These are phyloP conservation scores for Epirrhoe tristata DNA, from an alignment of 2,888 invertebrate genomes.

Conservation along the genomic window DNA sequence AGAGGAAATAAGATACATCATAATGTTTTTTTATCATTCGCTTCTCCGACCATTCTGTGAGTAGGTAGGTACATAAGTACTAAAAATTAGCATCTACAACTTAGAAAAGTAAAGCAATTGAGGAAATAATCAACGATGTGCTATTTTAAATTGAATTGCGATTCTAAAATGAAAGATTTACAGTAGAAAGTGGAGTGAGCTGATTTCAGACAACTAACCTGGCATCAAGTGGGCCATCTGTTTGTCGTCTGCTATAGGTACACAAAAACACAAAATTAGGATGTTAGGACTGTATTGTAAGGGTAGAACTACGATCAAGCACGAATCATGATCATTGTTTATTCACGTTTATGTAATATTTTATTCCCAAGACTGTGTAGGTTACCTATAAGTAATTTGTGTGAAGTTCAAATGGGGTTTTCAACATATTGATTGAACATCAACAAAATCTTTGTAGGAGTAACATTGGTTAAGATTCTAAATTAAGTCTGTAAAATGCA, in stretches of 20 bases:
- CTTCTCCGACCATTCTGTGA: too few species aligned
- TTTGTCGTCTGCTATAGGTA: constrained; percentile 47
- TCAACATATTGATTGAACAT: too few species aligned
- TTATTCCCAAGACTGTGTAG: background rate
- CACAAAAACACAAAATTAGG: constrained; percentile 41
- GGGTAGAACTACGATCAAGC: background rate
- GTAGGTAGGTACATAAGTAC: too few species aligned
- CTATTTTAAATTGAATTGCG: constrained; percentile 14
- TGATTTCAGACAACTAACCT: constrained; percentile 46
- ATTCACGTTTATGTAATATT: background rate
- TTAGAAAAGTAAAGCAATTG: too few species aligned
- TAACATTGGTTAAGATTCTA: background rate
- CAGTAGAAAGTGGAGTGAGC: constrained; percentile 6
- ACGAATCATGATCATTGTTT: background rate
- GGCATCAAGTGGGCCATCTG: constrained; percentile 49
- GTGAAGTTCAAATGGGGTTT: too few species aligned
- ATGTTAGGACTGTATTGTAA: background rate
- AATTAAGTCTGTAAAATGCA: constrained; percentile 43
- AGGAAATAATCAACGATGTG: too few species aligned
- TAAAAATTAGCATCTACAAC: too few species aligned
- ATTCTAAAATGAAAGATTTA: constrained; percentile 8
- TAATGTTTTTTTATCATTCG: too few species aligned
- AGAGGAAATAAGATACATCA: too few species aligned
- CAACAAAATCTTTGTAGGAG: too few species aligned
- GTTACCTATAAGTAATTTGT: too few species aligned